These are phyloP conservation scores for Caradrina clavipalpis DNA, from an alignment of 2,888 invertebrate species.

Conservation along the genomic window DNA sequence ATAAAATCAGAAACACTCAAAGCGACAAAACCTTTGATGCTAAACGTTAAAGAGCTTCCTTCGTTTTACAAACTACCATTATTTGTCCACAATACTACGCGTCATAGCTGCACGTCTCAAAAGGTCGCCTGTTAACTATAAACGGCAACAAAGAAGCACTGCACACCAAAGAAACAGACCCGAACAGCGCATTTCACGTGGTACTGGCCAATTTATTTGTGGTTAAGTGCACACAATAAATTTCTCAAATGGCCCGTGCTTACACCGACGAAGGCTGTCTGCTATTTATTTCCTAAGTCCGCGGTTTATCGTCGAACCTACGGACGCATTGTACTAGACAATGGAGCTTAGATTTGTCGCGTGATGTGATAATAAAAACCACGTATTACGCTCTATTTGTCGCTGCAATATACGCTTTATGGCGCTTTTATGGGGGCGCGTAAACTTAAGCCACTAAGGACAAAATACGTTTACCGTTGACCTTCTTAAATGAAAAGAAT, in stretches of 20 bases:
- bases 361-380: conserved; percentile 80
- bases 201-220: conserved; percentile 88
- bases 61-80: conserved; percentile 52
- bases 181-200: conserved; percentile 80
- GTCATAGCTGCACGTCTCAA: conserved; percentile 50
- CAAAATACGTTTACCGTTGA: conserved; percentile 61
- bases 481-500: conserved; percentile 59
- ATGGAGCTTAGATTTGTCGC: conserved; percentile 81
- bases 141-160: conserved; percentile 65
- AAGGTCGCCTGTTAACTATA: conserved; percentile 67
- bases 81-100: conserved; percentile 42
- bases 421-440: conserved; percentile 71
- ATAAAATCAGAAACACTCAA: conserved; percentile 22
- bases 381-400: conserved; percentile 77
- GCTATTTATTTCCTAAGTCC: conserved; percentile 88
- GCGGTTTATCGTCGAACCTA: conserved; percentile 82
- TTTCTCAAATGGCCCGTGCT: conserved; percentile 89
- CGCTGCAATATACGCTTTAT: conserved; percentile 75
- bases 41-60: conserved; percentile 20
- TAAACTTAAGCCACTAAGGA: conserved; percentile 71
- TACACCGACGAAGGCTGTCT: conserved; percentile 85
- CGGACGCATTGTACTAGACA: conserved; percentile 79
- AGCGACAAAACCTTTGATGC: conserved; percentile 5
- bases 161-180: conserved; percentile 71
- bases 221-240: conserved; percentile 90